A percentile compares a stretch with the other conserved stretches of the same genome.
phyloP scores from a whole-genome alignment of 2,113 vertebrate species.

The Tetrao urogallus region DNA sequence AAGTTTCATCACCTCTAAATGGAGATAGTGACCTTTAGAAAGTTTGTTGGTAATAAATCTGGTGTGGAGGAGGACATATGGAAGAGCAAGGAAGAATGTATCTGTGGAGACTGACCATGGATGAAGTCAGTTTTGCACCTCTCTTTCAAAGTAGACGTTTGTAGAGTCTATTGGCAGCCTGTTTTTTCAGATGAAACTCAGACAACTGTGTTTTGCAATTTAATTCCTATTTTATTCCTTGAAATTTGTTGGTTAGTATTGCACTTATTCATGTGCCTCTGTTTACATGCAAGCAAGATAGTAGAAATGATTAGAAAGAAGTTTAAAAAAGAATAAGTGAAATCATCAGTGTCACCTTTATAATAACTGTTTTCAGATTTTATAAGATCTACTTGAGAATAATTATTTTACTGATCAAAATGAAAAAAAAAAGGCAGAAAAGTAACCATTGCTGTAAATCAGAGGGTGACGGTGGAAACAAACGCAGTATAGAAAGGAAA shows the following conservation, averaged over 20 bases:
- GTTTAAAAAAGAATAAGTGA: not conserved
- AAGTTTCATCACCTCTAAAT: not conserved
- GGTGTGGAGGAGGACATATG: not conserved
- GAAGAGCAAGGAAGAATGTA: not conserved
- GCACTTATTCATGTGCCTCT: not conserved
- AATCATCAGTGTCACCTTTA: not conserved
- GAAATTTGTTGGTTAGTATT: not conserved
- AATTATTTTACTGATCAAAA: not conserved
- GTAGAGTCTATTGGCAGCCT: not conserved
- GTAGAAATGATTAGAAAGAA: not conserved
- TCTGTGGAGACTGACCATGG: not conserved
- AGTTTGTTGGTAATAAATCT: not conserved
- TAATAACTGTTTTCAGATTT: not conserved
- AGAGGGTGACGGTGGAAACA: not conserved
- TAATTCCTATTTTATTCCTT: not conserved
- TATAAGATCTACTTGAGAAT: not conserved
- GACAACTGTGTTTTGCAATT: not conserved
- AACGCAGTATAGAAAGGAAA: not conserved
- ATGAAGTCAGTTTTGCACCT: not conserved
- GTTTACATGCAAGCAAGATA: not conserved
- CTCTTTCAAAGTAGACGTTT: not conserved
- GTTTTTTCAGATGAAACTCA: not conserved
- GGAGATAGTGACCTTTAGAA: not conserved
- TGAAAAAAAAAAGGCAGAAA: rapidly evolving
- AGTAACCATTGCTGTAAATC: not conserved